A percentile compares a stretch with the other conserved stretches of the same genome.
These are phyloP conservation scores for Listrodromus nycthemerus DNA, from an alignment of 2,888 invertebrate species.

Conservation along the genomic window DNA sequence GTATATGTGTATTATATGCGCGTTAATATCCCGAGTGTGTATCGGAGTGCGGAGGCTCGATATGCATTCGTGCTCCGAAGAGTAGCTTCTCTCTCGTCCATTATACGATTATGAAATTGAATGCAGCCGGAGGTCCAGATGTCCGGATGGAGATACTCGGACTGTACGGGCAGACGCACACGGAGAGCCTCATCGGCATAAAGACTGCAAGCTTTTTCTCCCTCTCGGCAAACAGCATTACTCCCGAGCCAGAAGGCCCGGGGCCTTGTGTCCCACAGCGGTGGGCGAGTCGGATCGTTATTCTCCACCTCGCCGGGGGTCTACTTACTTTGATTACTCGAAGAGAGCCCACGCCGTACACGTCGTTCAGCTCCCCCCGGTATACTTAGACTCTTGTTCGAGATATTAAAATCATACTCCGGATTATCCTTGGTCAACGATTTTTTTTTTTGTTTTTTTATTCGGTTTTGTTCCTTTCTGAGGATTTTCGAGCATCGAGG, in stretches of 20 bases:
- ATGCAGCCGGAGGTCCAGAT: slow-evolving; percentile 66
- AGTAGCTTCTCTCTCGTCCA: slow-evolving; percentile 42
- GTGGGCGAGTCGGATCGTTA: slow-evolving; percentile 61
- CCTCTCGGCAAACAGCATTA: slow-evolving; percentile 22
- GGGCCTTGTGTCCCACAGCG: slow-evolving; percentile 44
- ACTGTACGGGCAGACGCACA: slow-evolving; percentile 8
- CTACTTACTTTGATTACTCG: slow-evolving; percentile 64
- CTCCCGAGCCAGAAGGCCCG: slow-evolving; percentile 40
- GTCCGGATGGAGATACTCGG: slow-evolving; percentile 45
- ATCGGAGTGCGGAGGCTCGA: slow-evolving; percentile 19
- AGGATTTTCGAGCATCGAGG: background rate
- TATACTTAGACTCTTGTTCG: background rate
- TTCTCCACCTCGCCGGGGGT: slow-evolving; percentile 59
- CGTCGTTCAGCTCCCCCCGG: slow-evolving; percentile 11
- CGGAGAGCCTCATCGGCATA: slow-evolving; percentile 22
- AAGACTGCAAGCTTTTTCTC: slow-evolving; percentile 1
- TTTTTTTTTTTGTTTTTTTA: background rate
- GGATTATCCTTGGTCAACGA: background rate
- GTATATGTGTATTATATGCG: no score
- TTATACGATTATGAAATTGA: slow-evolving; percentile 66
- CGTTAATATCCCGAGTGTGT: background rate
- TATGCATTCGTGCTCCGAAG: slow-evolving; percentile 1
- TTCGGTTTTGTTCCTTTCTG: background rate
- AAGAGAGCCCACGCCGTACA: slow-evolving; percentile 39
- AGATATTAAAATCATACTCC: slow-evolving; percentile 24